Evolutionary conservation across 2,797 vertebrate genomes (phyloP), one percentile per base, ranked within the genome.

Genomic region (Onychomys leucogaster): DNA sequence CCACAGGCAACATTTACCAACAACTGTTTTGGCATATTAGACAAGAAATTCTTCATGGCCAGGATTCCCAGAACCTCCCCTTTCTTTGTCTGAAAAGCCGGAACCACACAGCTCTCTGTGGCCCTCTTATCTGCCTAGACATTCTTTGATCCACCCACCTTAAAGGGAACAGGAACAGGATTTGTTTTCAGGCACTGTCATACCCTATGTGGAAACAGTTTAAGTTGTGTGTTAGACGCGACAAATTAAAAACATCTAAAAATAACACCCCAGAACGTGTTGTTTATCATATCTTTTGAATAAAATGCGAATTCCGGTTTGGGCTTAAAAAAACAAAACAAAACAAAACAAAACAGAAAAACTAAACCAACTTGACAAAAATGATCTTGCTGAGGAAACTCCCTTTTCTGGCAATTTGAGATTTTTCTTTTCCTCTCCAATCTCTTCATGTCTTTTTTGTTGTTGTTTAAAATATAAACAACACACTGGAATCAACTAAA

Each of bases 161-260:
- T 69, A 69, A 94, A 85, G 65, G 94, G 93, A 97, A 97, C 93
- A 98, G 98, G 97, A 98, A 98, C 92, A 87, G 87, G 75, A 76
- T 88, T 98, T 98, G 90, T 98, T 98, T 98, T 92, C 92, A 90
- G 92, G 17, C 46, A 34, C 71, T 81, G 93, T 95, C 78, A 86
- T 78, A 77, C 63, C 82, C 94, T 82, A 76, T 76, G 25, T 91
- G 95, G 97, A 96, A 96, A 89, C 6, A 52, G 96, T 93, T 94
- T 76, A 94, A 69, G 59, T 96, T 97, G 71, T 41, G 2, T 83
- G 78, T 96, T 96, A 94, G 84, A 78, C 76, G 69, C 27, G 77
- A 81, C 76, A 97, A 88, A 94, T 94, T 94, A 94, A 89, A 97
- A 97, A 94, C 92, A 95, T 93, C 92, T 94, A 96, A 98, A 95